A percentile compares a stretch with the other conserved stretches of the same genome.
These are phyloP conservation scores for Diceros bicornis DNA, from an alignment of 2,797 vertebrate species.

Conservation along the genomic window DNA sequence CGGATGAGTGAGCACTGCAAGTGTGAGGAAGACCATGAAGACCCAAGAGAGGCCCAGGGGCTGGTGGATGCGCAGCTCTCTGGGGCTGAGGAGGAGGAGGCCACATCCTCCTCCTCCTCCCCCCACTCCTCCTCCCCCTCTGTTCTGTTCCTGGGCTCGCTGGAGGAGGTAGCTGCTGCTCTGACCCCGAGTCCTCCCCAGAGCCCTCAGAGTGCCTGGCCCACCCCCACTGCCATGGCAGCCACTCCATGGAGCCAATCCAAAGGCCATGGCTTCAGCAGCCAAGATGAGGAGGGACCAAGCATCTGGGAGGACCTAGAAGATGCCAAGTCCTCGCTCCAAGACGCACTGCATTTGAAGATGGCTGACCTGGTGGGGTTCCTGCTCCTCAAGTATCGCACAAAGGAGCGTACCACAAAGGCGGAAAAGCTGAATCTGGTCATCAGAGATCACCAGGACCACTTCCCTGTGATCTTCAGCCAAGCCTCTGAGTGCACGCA, in stretches of 20 bases:
- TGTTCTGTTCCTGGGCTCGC: too few species aligned
- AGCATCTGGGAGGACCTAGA: too few species aligned
- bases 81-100: neutral
- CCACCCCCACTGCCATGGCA: too few species aligned
- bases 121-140: neutral
- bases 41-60: neutral
- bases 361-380: neutral
- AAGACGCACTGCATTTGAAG: rapidly evolving
- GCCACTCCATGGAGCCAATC: too few species aligned
- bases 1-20: neutral
- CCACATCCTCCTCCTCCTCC: rapidly evolving
- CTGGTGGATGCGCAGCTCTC: neutral
- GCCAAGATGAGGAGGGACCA: too few species aligned
- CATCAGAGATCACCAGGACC: neutral
- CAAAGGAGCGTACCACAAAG: neutral
- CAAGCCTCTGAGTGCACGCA: neutral
- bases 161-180: too few species aligned
- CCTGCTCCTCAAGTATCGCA: constrained; percentile 4
- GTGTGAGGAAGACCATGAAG: neutral
- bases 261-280: too few species aligned
- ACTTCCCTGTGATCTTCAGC: neutral
- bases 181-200: too few species aligned
- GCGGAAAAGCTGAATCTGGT: neutral
- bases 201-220: too few species aligned
- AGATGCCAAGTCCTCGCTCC: rapidly evolving